Evolutionary conservation across 2,113 vertebrate species (phyloP), one percentile per base, ranked within the genome.

Genomic region (Blennius ocellaris): DNA sequence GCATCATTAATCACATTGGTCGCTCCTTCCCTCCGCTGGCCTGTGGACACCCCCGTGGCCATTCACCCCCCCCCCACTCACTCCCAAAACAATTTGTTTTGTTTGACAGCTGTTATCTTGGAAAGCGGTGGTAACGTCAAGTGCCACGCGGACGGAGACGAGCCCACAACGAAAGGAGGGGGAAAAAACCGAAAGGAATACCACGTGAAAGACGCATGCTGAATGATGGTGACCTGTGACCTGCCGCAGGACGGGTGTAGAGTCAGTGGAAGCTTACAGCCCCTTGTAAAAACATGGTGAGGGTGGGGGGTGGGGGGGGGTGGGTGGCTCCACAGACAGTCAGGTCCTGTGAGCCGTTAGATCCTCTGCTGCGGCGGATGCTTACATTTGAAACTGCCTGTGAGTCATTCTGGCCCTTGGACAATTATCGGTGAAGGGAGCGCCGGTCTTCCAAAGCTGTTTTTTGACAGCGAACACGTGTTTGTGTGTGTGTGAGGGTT

Each of bases 51-150:
- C 63, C 63, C 65, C 61, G 1, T 3, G 36, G 66, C 69, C 52
- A 49, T 68, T 43, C 61, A 36, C 70, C 21, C 1, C 5, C 39
- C 69, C 69, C 52, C 53, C 65, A n/a, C n/a, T 43, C 61, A 36
- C 70, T 80, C 84, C 83, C 61, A 76, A 36, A 54, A 82, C 69
- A 91, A 91, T 92, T 92, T 83, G 69, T 87, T 79, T 83, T 81
- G 60, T 84, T 82, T 88, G 89, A 92, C 78, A 79, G 81, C 86
- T 89, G 88, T 91, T 92, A 92, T 93, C 89, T 91, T 82, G 88
- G 87, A 91, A 91, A 91, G 82, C 40, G 59, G 73, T 64, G 73
- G 85, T 84, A 85, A 89, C 39, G 40, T 76, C 82, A 59, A 89
- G 77, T 72, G 78, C 67, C 81, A 79, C 81, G 72, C 82, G 59